phyloP scores from a whole-genome alignment of 2,797 vertebrate genomes.

The Staurois parvus region DNA sequence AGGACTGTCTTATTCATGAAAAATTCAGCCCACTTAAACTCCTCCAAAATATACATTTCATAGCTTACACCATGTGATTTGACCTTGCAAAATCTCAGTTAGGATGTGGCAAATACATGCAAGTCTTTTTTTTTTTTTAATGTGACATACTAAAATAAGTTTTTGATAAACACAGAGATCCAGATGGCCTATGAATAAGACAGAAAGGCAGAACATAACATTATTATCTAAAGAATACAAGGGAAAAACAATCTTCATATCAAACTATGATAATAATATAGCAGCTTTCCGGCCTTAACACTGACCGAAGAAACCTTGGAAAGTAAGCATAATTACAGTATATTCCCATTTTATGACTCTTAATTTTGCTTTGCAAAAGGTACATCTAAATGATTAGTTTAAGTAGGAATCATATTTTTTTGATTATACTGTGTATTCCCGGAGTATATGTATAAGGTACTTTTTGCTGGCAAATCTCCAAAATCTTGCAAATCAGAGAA shows the following conservation, averaged over 20 bases:
- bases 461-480: background rate
- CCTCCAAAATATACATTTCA: conserved; percentile 2
- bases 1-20: background rate
- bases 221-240: conserved; percentile 28
- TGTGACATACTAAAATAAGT: background rate
- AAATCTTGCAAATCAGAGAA: background rate
- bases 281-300: conserved; percentile 6
- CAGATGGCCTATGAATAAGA: conserved; percentile 8
- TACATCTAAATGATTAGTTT: conserved; percentile 20
- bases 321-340: conserved; percentile 19
- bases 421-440: background rate
- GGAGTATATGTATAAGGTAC: background rate
- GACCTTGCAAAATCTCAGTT: background rate
- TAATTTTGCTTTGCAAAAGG: conserved; percentile 16
- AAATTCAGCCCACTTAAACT: background rate
- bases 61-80: background rate
- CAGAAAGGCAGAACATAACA: conserved; percentile 21
- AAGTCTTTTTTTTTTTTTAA: background rate
- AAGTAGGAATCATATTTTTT: conserved; percentile 28
- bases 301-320: conserved; percentile 1
- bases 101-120: background rate
- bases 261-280: conserved; percentile 12
- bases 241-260: background rate
- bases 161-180: background rate
- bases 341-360: conserved; percentile 2